These are phyloP conservation scores for Cylloceria caligata DNA, from an alignment of 2,888 invertebrate genomes.

Conservation along the genomic window DNA sequence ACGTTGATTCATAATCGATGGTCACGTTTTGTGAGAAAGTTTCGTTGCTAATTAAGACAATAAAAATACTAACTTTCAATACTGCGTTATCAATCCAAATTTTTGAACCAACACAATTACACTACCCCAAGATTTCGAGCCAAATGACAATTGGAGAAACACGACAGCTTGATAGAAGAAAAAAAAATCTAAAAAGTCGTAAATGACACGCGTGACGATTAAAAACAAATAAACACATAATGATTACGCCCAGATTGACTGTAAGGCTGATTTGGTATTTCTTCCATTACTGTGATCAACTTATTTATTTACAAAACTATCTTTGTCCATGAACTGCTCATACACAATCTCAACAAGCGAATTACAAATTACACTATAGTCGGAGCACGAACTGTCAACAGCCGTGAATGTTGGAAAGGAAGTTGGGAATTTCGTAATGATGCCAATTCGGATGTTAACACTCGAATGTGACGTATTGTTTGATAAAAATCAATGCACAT, in stretches of 20 bases:
- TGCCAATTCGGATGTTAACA: constrained; percentile 50
- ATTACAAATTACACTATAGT: constrained; percentile 70
- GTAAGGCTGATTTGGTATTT: constrained; percentile 78
- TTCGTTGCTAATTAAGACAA: constrained; percentile 52
- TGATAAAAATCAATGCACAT: constrained; percentile 42
- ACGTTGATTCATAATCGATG: constrained; percentile 26
- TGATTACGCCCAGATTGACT: constrained; percentile 70
- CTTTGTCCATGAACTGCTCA: constrained; percentile 72
- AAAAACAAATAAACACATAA: constrained; percentile 35
- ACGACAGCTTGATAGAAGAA: background rate
- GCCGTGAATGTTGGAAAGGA: constrained; percentile 63
- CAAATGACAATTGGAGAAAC: background rate
- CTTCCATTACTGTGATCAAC: constrained; percentile 73
- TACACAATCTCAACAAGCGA: constrained; percentile 71
- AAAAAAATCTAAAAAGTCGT: constrained; percentile 15
- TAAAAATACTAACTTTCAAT: constrained; percentile 53
- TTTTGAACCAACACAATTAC: constrained; percentile 18
- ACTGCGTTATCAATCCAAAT: constrained; percentile 29
- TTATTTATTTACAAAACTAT: constrained; percentile 78
- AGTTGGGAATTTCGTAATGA: constrained; percentile 60
- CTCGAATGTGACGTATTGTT: constrained; percentile 20
- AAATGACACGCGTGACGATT: constrained; percentile 30
- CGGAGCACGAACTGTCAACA: constrained; percentile 72
- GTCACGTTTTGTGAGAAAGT: constrained; percentile 48
- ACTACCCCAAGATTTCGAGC: background rate